Evolutionary conservation across 2,113 vertebrate genomes (phyloP).

Genomic region (Ceratotherium simum): DNA sequence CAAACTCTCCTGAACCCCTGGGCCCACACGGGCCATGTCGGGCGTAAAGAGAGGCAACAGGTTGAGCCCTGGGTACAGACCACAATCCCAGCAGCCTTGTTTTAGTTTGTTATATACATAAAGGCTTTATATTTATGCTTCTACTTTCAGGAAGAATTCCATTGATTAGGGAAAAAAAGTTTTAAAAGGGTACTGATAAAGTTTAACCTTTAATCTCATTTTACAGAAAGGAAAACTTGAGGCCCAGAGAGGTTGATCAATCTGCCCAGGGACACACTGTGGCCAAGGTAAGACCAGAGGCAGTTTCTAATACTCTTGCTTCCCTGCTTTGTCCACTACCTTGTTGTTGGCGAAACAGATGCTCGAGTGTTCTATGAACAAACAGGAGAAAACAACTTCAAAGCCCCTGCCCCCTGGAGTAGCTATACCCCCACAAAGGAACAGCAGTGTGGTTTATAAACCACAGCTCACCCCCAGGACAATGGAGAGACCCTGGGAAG

Average conservation of each 20-base stretch:
- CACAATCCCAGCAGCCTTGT: background rate
- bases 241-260: background rate
- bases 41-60: background rate
- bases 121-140: background rate
- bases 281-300: background rate
- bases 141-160: background rate
- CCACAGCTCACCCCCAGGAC: background rate
- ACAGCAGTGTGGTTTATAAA: background rate
- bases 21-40: background rate
- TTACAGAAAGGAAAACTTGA: background rate
- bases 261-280: background rate
- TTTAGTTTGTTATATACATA: background rate
- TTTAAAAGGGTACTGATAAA: background rate
- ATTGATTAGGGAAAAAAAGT: background rate
- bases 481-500: background rate
- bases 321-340: background rate
- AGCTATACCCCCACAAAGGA: background rate
- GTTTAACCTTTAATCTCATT: background rate
- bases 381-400: background rate
- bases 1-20: background rate
- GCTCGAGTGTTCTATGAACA: background rate
- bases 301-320: background rate
- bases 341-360: background rate
- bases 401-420: constrained; percentile 6
- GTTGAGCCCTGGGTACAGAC: background rate